Conservation (phyloP, 2,888 invertebrate genomes). For the Protodeltote pygarga region DNA sequence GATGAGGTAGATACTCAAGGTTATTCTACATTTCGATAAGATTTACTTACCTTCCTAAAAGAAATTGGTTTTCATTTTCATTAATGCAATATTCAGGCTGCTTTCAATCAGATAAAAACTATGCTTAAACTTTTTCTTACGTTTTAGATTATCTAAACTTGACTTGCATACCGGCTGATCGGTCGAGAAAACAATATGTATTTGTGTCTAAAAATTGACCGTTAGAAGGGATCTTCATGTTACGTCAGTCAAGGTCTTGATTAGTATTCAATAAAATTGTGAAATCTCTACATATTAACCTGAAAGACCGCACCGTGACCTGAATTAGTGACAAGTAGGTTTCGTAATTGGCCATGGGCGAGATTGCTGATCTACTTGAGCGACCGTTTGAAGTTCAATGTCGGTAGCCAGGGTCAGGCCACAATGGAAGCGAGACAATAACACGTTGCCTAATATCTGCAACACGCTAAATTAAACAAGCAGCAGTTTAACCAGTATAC, state of each 20-base stretch:
- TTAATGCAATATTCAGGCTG: too few species aligned
- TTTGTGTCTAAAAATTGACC: too few species aligned
- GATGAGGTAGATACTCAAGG: background rate
- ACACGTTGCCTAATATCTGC: slow-evolving; percentile 21
- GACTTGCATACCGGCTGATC: too few species aligned
- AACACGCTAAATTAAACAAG: slow-evolving; percentile 25
- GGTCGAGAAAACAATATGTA: too few species aligned
- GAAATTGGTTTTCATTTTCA: too few species aligned
- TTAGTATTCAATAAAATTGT: slow-evolving; percentile 50
- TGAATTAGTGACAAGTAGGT: slow-evolving; percentile 55
- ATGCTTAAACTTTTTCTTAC: too few species aligned
- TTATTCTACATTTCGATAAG: too few species aligned
- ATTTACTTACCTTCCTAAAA: too few species aligned
- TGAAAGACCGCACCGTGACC: slow-evolving; percentile 72
- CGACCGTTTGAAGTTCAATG: slow-evolving; percentile 69
- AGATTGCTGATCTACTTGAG: slow-evolving; percentile 49
- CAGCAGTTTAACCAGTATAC: background rate
- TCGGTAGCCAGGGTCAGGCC: slow-evolving; percentile 38
- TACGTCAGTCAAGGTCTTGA: slow-evolving; percentile 58
- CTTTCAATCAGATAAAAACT: too few species aligned
- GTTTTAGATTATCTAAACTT: too few species aligned
- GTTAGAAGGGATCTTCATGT: too few species aligned
- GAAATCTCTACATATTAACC: slow-evolving; percentile 57
- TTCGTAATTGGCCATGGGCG: slow-evolving; percentile 66
- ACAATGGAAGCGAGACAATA: slow-evolving; percentile 30